A percentile compares a stretch with the other conserved stretches of the same genome.
phyloP scores from a whole-genome alignment of 2,888 invertebrate species.

The Agapostemon virescens region DNA sequence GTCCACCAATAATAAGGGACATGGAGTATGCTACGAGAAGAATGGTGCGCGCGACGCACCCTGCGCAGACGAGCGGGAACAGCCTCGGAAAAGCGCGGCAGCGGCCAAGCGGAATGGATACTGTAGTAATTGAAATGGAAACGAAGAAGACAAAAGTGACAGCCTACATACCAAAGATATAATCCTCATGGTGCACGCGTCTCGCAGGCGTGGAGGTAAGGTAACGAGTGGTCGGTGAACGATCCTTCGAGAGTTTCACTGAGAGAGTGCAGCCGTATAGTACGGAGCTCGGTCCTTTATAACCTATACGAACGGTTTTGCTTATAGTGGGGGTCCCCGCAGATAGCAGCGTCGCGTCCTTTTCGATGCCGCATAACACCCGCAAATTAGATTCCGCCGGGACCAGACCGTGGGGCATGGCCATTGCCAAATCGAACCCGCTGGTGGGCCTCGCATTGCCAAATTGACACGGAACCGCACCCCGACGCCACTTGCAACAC shows the following conservation, averaged over 20 bases:
- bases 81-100: neutral
- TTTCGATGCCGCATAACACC: slow-evolving; percentile 49
- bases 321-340: slow-evolving; percentile 73
- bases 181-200: slow-evolving; percentile 77
- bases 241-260: slow-evolving; percentile 79
- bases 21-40: neutral
- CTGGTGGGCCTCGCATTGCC: slow-evolving; percentile 55
- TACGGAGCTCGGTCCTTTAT: slow-evolving; percentile 78
- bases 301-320: slow-evolving; percentile 77
- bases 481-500: slow-evolving; percentile 55
- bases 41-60: neutral
- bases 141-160: neutral
- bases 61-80: neutral
- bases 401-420: slow-evolving; percentile 50
- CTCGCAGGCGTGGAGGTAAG: slow-evolving; percentile 47
- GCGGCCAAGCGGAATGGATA: neutral
- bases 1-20: neutral
- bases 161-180: slow-evolving; percentile 77
- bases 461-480: slow-evolving; percentile 53
- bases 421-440: slow-evolving; percentile 69
- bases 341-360: slow-evolving; percentile 56
- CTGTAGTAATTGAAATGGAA: neutral
- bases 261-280: slow-evolving; percentile 79
- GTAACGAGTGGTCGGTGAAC: slow-evolving; percentile 66
- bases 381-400: slow-evolving; percentile 64